A percentile compares a stretch with the other conserved stretches of the same genome.
These are phyloP conservation scores for Tenthredo livida DNA, from an alignment of 2,888 invertebrate species.

Conservation along the genomic window DNA sequence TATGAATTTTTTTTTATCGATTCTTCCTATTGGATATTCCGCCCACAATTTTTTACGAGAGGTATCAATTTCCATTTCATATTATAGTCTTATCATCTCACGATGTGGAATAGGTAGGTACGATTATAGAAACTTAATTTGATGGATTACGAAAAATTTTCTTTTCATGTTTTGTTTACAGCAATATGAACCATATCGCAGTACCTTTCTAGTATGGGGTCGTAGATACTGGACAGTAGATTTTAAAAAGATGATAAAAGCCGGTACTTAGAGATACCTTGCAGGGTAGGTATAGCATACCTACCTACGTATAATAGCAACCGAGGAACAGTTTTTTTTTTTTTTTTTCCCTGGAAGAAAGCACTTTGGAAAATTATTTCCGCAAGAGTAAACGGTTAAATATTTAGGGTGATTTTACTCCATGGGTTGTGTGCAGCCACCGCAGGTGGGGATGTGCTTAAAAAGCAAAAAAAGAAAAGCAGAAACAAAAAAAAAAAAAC, in stretches of 20 bases:
- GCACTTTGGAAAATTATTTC: conserved; percentile 39
- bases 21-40: not conserved
- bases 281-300: not conserved
- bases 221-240: not conserved
- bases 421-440: not conserved
- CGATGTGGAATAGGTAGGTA: no score
- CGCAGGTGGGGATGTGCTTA: not conserved
- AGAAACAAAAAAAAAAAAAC: not conserved
- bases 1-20: not conserved
- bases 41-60: not conserved
- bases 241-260: not conserved
- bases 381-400: not conserved
- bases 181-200: not conserved
- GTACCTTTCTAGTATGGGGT: not conserved
- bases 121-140: no score
- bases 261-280: not conserved
- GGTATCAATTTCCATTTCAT: no score
- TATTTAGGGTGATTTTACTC: conserved; percentile 6
- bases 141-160: not conserved
- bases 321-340: not conserved
- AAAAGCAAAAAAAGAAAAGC: not conserved
- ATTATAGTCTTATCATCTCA: no score
- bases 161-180: not conserved
- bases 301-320: not conserved
- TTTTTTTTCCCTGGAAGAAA: not conserved